Percentiles rank a stretch among this genome's conserved stretches.
Evolutionary conservation across 2,888 invertebrate species (phyloP).

Genomic region (Petrophora chlorosata): DNA sequence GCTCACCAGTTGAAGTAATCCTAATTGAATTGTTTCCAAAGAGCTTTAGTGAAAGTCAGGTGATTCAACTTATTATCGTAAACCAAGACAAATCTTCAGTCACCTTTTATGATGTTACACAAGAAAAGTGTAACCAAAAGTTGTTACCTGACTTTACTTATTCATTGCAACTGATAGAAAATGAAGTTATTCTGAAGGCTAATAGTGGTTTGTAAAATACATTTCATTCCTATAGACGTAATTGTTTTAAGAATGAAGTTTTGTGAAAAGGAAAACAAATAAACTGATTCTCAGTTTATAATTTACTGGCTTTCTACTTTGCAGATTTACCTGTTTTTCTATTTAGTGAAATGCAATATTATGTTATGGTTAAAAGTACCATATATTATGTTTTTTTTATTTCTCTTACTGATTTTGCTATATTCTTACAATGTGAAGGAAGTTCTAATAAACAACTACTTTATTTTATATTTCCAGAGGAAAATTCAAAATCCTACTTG

Average conservation of each 20-base stretch:
- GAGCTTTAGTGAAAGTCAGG: slow-evolving; percentile 58
- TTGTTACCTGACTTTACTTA: slow-evolving; percentile 80
- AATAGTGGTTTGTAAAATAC: slow-evolving; percentile 56
- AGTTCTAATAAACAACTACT: not conserved
- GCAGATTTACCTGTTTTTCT: too few relatives aligned
- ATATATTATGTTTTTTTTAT: too few relatives aligned
- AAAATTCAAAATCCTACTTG: slow-evolving; percentile 50
- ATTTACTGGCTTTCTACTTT: too few relatives aligned
- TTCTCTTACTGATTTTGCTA: too few relatives aligned
- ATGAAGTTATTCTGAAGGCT: slow-evolving; percentile 66
- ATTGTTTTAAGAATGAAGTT: not conserved
- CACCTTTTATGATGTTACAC: slow-evolving; percentile 76
- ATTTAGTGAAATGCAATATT: too few relatives aligned
- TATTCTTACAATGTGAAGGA: not conserved
- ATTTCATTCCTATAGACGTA: slow-evolving; percentile 1
- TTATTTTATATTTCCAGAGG: slow-evolving; percentile 43
- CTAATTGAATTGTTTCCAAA: slow-evolving; percentile 67
- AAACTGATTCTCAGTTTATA: too few relatives aligned
- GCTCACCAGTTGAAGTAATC: slow-evolving; percentile 42
- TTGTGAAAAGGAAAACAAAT: too few relatives aligned
- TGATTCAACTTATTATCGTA: slow-evolving; percentile 64
- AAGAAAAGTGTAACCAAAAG: slow-evolving; percentile 55
- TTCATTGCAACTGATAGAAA: slow-evolving; percentile 62
- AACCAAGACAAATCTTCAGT: slow-evolving; percentile 63
- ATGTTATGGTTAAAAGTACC: too few relatives aligned